Evolutionary conservation across 1,140 invertebrate species (phyloP).

Genomic region (Philotrypesis tridentata): DNA sequence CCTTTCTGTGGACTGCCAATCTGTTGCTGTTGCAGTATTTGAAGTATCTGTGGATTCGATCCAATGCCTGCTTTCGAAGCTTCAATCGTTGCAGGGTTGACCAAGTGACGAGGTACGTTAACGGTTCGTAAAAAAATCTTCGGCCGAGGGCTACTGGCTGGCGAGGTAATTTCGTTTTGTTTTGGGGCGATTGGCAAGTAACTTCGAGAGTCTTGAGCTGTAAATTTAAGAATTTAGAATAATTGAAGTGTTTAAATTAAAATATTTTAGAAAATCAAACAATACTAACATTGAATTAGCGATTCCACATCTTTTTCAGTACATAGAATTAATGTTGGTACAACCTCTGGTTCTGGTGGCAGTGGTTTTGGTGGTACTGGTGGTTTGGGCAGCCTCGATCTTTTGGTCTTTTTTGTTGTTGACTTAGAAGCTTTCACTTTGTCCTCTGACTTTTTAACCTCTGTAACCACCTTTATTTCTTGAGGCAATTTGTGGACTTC

Average conservation of each 20-base stretch:
- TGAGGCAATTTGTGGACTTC: background rate
- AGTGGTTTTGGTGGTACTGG: constrained; percentile 25
- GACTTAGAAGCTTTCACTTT: background rate
- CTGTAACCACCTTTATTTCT: background rate
- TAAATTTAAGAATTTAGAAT: constrained; percentile 42
- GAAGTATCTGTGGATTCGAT: background rate
- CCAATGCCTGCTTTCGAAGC: background rate
- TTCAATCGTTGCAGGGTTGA: constrained; percentile 18
- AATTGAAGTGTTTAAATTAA: background rate
- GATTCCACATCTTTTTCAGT: constrained; percentile 59
- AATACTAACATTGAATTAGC: background rate
- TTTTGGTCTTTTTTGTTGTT: background rate
- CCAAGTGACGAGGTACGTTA: constrained; percentile 41
- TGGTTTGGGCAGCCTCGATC: constrained; percentile 1
- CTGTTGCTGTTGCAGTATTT: background rate
- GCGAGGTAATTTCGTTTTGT: background rate
- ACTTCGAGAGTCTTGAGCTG: background rate
- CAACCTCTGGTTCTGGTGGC: constrained; percentile 42
- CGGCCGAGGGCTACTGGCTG: background rate
- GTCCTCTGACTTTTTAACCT: background rate
- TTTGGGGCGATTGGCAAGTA: constrained; percentile 62
- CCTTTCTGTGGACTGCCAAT: background rate
- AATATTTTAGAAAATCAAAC: background rate
- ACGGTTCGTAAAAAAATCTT: constrained; percentile 38
- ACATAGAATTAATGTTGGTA: constrained; percentile 65